These are phyloP conservation scores for Nudaria mundana DNA, from an alignment of 2,888 invertebrate genomes.

Conservation along the genomic window DNA sequence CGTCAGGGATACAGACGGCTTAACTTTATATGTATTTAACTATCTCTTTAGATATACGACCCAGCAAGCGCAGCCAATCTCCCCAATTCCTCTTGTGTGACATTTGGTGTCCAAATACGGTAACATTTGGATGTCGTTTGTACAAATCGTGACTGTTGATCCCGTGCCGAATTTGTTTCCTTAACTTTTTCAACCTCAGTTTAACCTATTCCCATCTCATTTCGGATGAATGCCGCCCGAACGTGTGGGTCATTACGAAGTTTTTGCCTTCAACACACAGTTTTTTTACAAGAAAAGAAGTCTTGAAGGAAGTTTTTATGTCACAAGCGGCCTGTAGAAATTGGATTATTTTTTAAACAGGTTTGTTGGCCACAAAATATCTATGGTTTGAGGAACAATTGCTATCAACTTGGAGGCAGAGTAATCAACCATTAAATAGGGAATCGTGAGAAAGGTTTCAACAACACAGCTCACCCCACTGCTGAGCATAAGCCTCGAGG, in stretches of 20 bases:
- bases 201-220: slow-evolving; percentile 13
- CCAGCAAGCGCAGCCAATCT: too few species aligned
- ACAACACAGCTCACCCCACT: too few species aligned
- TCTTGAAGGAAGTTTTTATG: slow-evolving; percentile 4
- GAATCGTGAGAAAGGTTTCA: too few species aligned
- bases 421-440: too few species aligned
- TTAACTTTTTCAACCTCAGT: slow-evolving; percentile 12
- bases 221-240: slow-evolving; percentile 12
- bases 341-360: background rate
- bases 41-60: too few species aligned
- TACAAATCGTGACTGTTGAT: slow-evolving; percentile 10
- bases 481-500: too few species aligned
- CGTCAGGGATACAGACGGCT: too few species aligned
- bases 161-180: slow-evolving; percentile 1
- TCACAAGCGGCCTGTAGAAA: background rate
- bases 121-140: slow-evolving; percentile 1
- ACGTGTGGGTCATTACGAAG: slow-evolving; percentile 17
- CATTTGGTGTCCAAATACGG: slow-evolving; percentile 1
- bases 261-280: slow-evolving; percentile 5
- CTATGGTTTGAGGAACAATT: too few species aligned
- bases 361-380: too few species aligned
- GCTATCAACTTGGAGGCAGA: too few species aligned
- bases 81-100: background rate
- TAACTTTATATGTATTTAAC: too few species aligned
- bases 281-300: slow-evolving; percentile 5